Conservation (phyloP, 2,888 invertebrate genomes). For the Tipula lateralis region DNA sequence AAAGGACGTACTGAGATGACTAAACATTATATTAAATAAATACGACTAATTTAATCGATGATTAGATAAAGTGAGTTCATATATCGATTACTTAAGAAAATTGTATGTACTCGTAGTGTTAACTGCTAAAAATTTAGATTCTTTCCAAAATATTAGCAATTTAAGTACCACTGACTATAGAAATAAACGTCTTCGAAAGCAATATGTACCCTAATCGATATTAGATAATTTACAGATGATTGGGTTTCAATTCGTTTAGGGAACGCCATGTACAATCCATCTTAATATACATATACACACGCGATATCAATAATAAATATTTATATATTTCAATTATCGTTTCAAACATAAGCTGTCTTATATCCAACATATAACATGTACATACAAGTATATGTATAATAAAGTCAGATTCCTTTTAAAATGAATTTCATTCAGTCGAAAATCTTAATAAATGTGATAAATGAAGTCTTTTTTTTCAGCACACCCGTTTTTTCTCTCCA, state of each 20-base stretch:
- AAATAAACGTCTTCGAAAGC: neutral
- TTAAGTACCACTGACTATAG: neutral
- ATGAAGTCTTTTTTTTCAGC: neutral
- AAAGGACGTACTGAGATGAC: too few relatives aligned
- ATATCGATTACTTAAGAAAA: too few relatives aligned
- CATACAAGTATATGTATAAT: neutral
- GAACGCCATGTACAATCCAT: neutral
- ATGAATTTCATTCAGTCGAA: neutral
- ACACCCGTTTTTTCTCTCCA: neutral
- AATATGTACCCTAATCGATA: neutral
- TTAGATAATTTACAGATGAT: neutral
- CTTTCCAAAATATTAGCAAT: neutral
- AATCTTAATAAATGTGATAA: conserved; percentile 5
- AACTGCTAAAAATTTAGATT: too few relatives aligned
- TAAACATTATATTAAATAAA: too few relatives aligned
- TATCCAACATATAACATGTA: neutral
- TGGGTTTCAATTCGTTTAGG: neutral
- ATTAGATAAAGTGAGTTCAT: too few relatives aligned
- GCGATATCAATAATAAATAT: neutral
- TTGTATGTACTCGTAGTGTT: too few relatives aligned
- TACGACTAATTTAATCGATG: too few relatives aligned
- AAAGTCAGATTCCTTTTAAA: neutral
- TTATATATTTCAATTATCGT: neutral
- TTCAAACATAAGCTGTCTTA: neutral
- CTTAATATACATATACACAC: neutral